Base-by-base conservation (phyloP, 2,888 invertebrate genomes). In the Platerodrilus igneus region DNA sequence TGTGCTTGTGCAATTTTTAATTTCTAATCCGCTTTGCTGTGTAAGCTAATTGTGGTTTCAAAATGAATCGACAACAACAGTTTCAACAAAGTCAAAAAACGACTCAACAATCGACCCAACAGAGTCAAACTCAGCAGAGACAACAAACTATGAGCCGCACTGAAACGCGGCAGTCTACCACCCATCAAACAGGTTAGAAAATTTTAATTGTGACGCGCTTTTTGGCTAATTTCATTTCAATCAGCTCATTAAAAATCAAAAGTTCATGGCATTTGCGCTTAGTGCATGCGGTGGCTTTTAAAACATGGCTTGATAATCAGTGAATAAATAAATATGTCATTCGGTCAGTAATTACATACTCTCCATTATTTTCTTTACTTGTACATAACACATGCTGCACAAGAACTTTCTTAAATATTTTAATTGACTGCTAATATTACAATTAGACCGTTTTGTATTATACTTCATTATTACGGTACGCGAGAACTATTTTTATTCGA, bases 21-120 rank as follows among this genome's bases (percentile, higher is more conserved):
- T 36, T 36, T 41, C 41, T 35, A 43, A 22, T 42, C 56, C 57
- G 56, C 55, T 55, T 52, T 50, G 51, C 55, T 50, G 30, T 59
- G 61, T 60, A 59, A 58, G 52, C 51, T 56, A 62, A 60, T 63
- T 65, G 65, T 66, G 64, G 63, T 61, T 72, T 67, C 66, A 77
- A 73, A 70, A 86, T 86, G 86, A 82, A 83, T 78, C 83, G 83
- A 76, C 83, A 83, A 75, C 77, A 76, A 64, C n/a, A n/a, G n/a
- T n/a, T n/a, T n/a, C 74, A 76, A 62, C 73, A 69, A 50, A 43
- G 34, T 39, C 68, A 70, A 53, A 59, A 61, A 47, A 17, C 44
- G 47, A 59, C 55, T 49, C 63, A 59, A 46, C 74, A 72, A 61
- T 57, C 30, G 50, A 52, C 69, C 54, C 74, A 75, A 59, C 72